Evolutionary conservation across 2,113 vertebrate species (phyloP).

Genomic region (Corapipo altera): DNA sequence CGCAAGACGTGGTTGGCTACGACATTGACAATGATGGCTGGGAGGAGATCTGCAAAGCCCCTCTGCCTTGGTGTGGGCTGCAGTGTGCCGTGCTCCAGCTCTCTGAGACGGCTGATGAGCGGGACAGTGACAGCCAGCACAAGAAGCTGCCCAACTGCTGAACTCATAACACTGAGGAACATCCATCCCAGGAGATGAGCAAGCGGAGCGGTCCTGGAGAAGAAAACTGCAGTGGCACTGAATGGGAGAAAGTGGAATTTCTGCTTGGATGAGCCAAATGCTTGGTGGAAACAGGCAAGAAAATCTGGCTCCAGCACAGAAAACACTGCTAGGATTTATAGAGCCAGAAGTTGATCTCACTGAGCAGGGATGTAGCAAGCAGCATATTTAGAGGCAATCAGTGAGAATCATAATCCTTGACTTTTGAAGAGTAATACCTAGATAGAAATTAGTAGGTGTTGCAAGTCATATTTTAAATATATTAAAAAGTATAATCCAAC

Average conservation of each 20-base stretch:
- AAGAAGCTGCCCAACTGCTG: neutral
- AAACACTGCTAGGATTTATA: neutral
- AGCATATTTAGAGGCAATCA: neutral
- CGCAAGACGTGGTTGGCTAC: constrained; percentile 87
- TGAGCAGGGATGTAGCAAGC: neutral
- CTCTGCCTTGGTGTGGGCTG: constrained; percentile 83
- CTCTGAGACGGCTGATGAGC: constrained; percentile 44
- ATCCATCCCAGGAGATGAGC: neutral
- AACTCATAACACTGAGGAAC: neutral
- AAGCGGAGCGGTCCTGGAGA: neutral
- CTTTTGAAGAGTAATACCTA: constrained; percentile 9
- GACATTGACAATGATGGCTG: constrained; percentile 86
- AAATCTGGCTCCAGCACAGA: neutral
- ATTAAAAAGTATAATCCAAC: constrained; percentile 32
- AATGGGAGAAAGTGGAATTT: neutral
- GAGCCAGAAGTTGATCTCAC: neutral
- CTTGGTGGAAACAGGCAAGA: neutral
- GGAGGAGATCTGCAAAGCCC: constrained; percentile 87
- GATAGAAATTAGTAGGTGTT: neutral
- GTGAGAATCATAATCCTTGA: neutral
- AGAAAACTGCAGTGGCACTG: neutral
- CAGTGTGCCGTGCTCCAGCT: constrained; percentile 87
- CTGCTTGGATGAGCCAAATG: neutral
- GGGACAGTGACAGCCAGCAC: neutral
- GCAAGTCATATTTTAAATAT: constrained; percentile 20